Evolutionary conservation across 2,797 vertebrate genomes (phyloP).

Genomic region (Brachyrhaphis roseni): DNA sequence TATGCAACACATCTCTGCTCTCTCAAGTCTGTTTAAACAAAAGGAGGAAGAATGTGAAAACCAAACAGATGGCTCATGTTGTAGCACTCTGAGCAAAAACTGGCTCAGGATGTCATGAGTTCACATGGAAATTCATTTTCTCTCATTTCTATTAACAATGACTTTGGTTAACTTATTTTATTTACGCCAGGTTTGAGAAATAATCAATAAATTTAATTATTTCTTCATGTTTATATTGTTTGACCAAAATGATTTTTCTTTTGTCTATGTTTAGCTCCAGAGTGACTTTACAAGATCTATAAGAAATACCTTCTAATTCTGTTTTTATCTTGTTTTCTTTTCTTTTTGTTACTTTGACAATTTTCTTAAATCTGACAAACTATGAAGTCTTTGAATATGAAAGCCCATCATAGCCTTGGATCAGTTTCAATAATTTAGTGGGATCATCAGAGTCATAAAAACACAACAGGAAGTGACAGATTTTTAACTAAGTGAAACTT

Average conservation of each 20-base stretch:
- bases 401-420: not conserved
- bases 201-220: not conserved
- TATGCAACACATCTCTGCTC: slow-evolving; percentile 38
- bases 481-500: not conserved
- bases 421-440: not conserved
- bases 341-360: not conserved
- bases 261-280: not conserved
- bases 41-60: slow-evolving; percentile 26
- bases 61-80: slow-evolving; percentile 40
- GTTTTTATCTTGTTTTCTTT: not conserved
- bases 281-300: not conserved
- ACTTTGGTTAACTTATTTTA: not conserved
- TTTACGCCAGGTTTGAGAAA: not conserved
- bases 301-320: not conserved
- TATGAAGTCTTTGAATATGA: too few relatives aligned
- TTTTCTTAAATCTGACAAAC: too few relatives aligned
- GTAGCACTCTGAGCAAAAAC: slow-evolving; percentile 11
- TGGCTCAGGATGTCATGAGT: slow-evolving; percentile 8
- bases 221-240: not conserved
- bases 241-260: not conserved
- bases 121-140: not conserved
- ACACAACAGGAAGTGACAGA: not conserved
- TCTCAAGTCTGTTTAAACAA: slow-evolving; percentile 32
- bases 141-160: not conserved
- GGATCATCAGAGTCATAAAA: not conserved